These are phyloP conservation scores for Uria lomvia DNA, from an alignment of 2,113 vertebrate species.

Conservation along the genomic window DNA sequence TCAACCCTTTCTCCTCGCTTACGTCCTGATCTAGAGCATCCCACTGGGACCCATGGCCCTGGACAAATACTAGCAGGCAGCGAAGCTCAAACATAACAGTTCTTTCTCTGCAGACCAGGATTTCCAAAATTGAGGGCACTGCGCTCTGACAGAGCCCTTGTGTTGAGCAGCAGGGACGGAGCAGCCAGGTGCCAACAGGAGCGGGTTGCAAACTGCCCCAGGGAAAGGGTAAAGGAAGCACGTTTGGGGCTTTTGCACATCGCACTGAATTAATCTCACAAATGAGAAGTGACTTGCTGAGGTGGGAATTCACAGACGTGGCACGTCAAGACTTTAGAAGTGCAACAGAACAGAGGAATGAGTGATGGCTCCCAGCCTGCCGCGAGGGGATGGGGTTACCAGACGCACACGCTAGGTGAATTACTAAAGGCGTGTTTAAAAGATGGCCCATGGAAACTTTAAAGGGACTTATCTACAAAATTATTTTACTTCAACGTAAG, in stretches of 20 bases:
- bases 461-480: background rate
- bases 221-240: background rate
- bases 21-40: background rate
- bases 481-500: background rate
- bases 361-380: background rate
- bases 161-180: background rate
- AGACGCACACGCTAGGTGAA: background rate
- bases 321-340: background rate
- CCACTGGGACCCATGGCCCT: background rate
- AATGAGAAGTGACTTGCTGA: background rate
- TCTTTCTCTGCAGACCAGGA: background rate
- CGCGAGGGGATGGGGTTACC: background rate
- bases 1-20: background rate
- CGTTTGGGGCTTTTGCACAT: background rate
- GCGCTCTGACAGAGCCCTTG: rapidly evolving
- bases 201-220: background rate
- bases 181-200: background rate
- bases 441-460: background rate
- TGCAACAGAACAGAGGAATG: background rate
- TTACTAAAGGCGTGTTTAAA: background rate
- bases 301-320: background rate
- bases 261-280: background rate
- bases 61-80: background rate
- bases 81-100: background rate
- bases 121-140: background rate